These are phyloP conservation scores for Drosophila dives DNA, from an alignment of 2,888 invertebrate species.

Conservation along the genomic window DNA sequence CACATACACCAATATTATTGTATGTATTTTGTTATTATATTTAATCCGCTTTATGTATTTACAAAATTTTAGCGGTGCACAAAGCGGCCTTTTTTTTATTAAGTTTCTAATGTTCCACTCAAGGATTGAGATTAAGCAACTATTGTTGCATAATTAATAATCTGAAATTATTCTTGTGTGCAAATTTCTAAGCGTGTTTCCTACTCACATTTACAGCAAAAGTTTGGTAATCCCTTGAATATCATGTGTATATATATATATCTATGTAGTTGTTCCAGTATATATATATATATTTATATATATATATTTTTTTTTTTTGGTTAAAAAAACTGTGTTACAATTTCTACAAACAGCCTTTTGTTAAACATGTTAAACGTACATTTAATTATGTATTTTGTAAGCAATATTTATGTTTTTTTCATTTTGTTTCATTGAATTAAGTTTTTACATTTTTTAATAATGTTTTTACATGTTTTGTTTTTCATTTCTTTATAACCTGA, in stretches of 20 bases:
- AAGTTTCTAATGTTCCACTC: not conserved
- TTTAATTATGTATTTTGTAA: slow-evolving; percentile 41
- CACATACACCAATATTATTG: slow-evolving; percentile 15
- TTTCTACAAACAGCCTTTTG: slow-evolving; percentile 84
- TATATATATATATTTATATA: not conserved
- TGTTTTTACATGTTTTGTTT: slow-evolving; percentile 35
- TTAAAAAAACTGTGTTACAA: slow-evolving; percentile 76
- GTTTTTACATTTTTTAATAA: slow-evolving; percentile 37
- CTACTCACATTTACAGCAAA: slow-evolving; percentile 61
- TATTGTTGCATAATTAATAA: slow-evolving; percentile 33
- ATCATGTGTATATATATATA: slow-evolving; percentile 2
- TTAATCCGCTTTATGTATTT: slow-evolving; percentile 54
- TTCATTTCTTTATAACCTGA: slow-evolving; percentile 75
- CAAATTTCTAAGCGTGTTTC: slow-evolving; percentile 33
- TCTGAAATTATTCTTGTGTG: slow-evolving; percentile 17
- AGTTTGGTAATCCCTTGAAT: slow-evolving; percentile 18
- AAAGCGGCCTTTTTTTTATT: slow-evolving; percentile 4
- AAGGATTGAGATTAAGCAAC: slow-evolving; percentile 42
- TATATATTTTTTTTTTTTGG: slow-evolving; percentile 7
- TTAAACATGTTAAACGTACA: slow-evolving; percentile 80
- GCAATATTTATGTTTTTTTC: slow-evolving; percentile 27
- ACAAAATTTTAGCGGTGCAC: slow-evolving; percentile 50
- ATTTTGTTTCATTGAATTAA: slow-evolving; percentile 14
- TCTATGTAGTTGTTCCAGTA: slow-evolving; percentile 19
- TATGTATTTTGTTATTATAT: slow-evolving; percentile 14